Evolutionary conservation across 2,113 vertebrate species (phyloP), one percentile per base, ranked within the genome.

Genomic region (Silurus glanis): DNA sequence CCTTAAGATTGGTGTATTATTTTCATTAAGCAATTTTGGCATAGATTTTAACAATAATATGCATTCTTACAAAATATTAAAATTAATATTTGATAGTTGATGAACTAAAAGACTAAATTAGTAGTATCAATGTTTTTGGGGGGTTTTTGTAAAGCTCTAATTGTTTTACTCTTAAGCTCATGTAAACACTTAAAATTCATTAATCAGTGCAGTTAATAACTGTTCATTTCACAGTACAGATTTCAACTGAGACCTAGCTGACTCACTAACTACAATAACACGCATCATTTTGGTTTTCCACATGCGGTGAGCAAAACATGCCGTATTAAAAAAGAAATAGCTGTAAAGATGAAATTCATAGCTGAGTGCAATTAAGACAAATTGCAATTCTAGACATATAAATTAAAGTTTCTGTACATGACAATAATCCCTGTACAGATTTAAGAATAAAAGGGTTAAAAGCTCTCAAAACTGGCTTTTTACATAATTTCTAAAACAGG

Each of bases 161-260:
- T 25, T 3, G n/a, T n/a, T 55, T 55, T 47, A 47, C 7, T 45
- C 19, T 72, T 17, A 72, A 72, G 37, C 14, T 37, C 67, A 53
- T 64, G 58, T n/a, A 78, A 79, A 56, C 62, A 66, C 10, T 2
- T 23, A 80, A 61, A 80, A 66, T 47, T 51, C 56, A 58, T 45
- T 13, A 5, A 16, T 67, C 62, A 85, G 62, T 85, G 84, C 75
- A 80, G 51, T 14, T 79, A 53, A 79, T 53, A 61, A 84, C 21
- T 78, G n/a, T 37, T 56, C 19, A 79, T 66, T 19, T 56, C 49
- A 53, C 37, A 78, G n/a, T 23, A 64, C 6, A 8, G 13, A 62
- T 16, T 56, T 83, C 55, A 23, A 19, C 49, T 21, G 49, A 37
- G 9, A 25, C 25, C 23, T 37, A 16, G 2, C 23, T 51, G 71